Conservation (phyloP, 2,888 invertebrate species). For the Plagodis dolabraria region DNA sequence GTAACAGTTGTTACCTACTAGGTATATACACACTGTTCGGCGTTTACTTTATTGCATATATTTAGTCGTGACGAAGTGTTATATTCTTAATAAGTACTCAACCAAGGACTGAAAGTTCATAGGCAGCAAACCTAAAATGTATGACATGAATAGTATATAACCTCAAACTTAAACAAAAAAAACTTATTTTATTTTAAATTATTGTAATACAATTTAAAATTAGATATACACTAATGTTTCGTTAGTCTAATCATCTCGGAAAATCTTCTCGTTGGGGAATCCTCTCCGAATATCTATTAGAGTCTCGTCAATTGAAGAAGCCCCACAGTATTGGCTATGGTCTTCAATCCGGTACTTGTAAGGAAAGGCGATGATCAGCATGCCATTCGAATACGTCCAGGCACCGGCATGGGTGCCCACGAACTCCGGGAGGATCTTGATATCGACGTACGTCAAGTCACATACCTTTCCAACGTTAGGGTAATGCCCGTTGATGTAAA, state of each 20-base stretch:
- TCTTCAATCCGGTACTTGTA: slow-evolving; percentile 17
- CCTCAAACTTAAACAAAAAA: no score
- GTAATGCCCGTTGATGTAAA: slow-evolving; percentile 25
- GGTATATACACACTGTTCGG: no score
- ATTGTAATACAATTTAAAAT: no score
- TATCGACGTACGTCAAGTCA: slow-evolving; percentile 29
- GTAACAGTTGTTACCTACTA: no score
- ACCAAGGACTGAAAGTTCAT: no score
- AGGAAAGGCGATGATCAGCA: slow-evolving; percentile 21
- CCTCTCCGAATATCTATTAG: slow-evolving; percentile 16
- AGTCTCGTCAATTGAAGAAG: slow-evolving; percentile 22
- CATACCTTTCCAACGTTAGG: slow-evolving; percentile 15
- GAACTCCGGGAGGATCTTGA: slow-evolving; percentile 30
- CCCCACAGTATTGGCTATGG: slow-evolving; percentile 10
- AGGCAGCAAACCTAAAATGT: no score
- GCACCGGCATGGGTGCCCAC: slow-evolving; percentile 19
- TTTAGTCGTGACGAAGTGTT: no score
- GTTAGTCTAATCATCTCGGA: neutral
- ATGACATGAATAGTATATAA: no score
- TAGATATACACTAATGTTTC: no score
- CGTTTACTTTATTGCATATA: no score
- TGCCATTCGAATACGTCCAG: slow-evolving; percentile 20
- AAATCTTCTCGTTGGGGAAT: slow-evolving; percentile 21
- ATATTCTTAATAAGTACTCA: no score
- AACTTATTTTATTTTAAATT: no score